A percentile compares a stretch with the other conserved stretches of the same genome.
These are phyloP conservation scores for Malacosoma neustria DNA, from an alignment of 2,888 invertebrate genomes.

Conservation along the genomic window DNA sequence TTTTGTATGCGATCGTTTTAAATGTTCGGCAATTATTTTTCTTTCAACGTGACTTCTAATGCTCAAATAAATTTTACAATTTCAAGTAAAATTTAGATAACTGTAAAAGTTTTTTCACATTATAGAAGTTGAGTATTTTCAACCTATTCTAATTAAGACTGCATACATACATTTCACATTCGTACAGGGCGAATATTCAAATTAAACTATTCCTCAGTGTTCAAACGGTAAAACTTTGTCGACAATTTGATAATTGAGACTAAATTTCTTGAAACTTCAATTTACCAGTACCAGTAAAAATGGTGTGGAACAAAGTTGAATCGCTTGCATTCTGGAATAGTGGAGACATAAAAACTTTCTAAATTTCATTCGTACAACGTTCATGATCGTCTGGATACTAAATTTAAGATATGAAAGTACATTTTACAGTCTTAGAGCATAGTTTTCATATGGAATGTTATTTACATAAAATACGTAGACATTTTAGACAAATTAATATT, in stretches of 20 bases:
- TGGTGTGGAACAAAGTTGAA: neutral
- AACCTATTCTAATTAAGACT: too few species aligned
- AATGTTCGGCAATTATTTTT: too few species aligned
- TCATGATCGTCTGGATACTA: neutral
- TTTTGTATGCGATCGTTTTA: too few species aligned
- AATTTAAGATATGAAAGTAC: neutral
- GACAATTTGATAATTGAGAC: neutral
- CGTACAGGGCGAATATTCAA: neutral
- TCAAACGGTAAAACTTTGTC: neutral
- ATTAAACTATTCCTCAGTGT: neutral
- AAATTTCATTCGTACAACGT: neutral
- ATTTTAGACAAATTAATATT: too few species aligned
- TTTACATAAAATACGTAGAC: too few species aligned
- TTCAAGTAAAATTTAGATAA: too few species aligned
- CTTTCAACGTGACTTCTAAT: too few species aligned
- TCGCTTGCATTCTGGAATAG: neutral
- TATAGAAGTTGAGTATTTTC: too few species aligned
- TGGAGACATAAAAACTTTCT: constrained; percentile 1
- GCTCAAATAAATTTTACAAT: too few species aligned
- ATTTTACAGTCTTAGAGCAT: too few species aligned
- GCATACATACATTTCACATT: neutral
- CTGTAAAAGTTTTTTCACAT: too few species aligned
- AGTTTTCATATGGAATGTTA: too few species aligned
- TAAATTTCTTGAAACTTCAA: neutral
- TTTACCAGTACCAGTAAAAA: neutral